Evolutionary conservation across 1,140 invertebrate species (phyloP).

Genomic region (Samia ricini): DNA sequence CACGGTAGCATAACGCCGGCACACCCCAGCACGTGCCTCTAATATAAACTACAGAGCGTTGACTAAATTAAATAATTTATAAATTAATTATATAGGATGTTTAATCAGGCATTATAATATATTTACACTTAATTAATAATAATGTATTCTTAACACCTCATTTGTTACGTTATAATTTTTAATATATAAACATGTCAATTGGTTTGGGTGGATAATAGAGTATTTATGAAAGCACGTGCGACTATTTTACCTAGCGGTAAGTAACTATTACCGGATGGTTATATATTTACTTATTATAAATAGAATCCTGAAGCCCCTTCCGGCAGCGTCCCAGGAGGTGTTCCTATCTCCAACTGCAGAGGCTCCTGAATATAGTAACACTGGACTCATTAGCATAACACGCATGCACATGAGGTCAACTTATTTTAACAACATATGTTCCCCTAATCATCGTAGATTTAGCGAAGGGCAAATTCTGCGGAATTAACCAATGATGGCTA

Average conservation of each 20-base stretch:
- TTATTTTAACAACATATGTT: too few species aligned
- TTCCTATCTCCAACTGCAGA: too few species aligned
- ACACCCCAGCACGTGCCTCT: slow-evolving; percentile 33
- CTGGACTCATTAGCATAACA: too few species aligned
- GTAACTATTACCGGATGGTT: background rate
- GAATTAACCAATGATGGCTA: too few species aligned
- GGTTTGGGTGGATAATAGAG: background rate
- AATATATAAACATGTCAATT: slow-evolving; percentile 9
- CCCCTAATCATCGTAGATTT: too few species aligned
- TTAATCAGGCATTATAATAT: slow-evolving; percentile 7
- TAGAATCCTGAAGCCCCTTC: too few species aligned
- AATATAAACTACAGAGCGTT: slow-evolving; percentile 36
- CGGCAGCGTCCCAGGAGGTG: too few species aligned
- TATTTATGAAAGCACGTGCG: background rate
- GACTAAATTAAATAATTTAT: slow-evolving; percentile 45
- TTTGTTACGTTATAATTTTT: slow-evolving; percentile 15
- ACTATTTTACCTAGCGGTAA: background rate
- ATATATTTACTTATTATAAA: background rate
- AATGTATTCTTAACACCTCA: background rate
- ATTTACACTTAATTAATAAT: background rate
- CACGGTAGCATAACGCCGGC: slow-evolving; percentile 16
- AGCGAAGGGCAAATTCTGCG: too few species aligned
- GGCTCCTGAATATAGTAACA: too few species aligned
- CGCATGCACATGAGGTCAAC: too few species aligned
- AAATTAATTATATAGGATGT: slow-evolving; percentile 34